These are phyloP conservation scores for Chymomyza amoena DNA, from an alignment of 2,888 invertebrate species.

Conservation along the genomic window DNA sequence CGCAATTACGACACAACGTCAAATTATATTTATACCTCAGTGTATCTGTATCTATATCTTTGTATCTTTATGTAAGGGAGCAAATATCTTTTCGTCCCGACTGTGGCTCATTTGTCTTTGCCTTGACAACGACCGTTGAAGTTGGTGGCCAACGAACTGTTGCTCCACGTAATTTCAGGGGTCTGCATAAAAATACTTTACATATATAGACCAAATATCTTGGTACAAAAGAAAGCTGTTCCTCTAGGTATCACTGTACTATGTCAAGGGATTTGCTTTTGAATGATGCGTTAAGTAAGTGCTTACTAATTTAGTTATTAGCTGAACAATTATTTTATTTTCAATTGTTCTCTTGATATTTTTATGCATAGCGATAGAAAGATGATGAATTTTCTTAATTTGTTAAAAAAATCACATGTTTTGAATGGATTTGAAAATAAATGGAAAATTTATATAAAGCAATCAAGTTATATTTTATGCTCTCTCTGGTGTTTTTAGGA, in stretches of 20 bases:
- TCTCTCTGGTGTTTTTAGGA: no score
- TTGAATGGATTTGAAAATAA: no score
- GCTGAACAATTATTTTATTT: no score
- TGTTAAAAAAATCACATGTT: no score
- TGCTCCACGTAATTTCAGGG: neutral
- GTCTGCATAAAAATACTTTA: neutral
- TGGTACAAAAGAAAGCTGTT: no score
- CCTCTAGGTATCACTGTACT: no score
- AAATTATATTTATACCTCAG: neutral
- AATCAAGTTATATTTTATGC: no score
- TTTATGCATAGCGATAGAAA: no score
- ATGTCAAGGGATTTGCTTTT: neutral
- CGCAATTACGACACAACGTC: constrained; percentile 26
- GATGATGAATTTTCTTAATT: no score
- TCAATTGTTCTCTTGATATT: no score
- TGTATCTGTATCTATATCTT: neutral
- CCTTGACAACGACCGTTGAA: neutral
- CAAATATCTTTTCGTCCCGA: neutral
- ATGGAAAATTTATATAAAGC: no score
- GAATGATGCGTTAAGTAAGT: neutral
- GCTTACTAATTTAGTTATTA: neutral
- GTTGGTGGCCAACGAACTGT: neutral
- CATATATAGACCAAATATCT: neutral
- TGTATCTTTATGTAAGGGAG: neutral
- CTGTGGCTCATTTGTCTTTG: neutral